Percentiles rank a stretch among this genome's conserved stretches.
Evolutionary conservation across 2,113 vertebrate genomes (phyloP).

Genomic region (Oreochromis tanganicae): DNA sequence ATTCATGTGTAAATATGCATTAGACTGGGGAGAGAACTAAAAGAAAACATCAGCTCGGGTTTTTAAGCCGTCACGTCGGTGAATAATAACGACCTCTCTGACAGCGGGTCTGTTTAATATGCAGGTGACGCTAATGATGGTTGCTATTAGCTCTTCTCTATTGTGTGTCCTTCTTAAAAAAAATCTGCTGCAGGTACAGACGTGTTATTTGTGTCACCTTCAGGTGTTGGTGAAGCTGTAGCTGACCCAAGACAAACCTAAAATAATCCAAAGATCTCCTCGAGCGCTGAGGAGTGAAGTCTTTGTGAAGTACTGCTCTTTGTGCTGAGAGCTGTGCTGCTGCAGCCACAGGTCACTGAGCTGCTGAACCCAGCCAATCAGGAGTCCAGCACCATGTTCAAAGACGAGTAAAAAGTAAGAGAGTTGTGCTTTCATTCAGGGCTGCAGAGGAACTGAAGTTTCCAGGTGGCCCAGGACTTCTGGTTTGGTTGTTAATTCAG

Average conservation of each 20-base stretch:
- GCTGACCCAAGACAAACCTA: not conserved
- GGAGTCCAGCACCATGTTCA: not conserved
- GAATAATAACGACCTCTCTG: not conserved
- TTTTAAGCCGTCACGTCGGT: not conserved
- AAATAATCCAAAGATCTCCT: not conserved
- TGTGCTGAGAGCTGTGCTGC: not conserved
- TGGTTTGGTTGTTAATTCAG: not conserved
- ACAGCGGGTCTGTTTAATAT: conserved; percentile 11
- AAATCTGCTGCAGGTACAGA: not conserved
- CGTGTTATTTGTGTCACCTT: not conserved
- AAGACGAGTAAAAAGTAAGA: not conserved
- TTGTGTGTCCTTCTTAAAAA: not conserved
- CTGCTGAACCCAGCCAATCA: not conserved
- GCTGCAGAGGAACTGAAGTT: not conserved
- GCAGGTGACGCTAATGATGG: not conserved
- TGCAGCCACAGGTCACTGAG: not conserved
- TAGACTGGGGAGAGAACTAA: conserved; percentile 9
- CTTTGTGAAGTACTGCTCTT: not conserved
- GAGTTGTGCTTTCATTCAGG: not conserved
- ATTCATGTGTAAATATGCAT: conserved; percentile 21
- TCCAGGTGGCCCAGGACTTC: not conserved
- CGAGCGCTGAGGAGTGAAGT: not conserved
- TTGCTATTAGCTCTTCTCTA: not conserved
- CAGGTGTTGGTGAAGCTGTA: not conserved
- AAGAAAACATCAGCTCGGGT: not conserved